phyloP scores from a whole-genome alignment of 92 coral and sea anemone species.

The Isaurus tuberculatus region DNA sequence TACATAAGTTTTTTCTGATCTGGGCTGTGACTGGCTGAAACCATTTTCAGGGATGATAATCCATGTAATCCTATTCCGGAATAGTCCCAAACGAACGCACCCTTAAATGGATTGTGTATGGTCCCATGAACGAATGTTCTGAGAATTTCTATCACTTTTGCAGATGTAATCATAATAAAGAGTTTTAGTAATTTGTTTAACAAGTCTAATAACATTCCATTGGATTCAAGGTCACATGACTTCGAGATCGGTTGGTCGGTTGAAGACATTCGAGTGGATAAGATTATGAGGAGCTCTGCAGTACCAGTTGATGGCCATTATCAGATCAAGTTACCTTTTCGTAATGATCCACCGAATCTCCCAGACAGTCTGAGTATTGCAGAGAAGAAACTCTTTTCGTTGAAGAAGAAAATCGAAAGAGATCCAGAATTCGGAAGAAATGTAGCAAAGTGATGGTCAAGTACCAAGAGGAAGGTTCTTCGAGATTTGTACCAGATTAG shows the following conservation, averaged over 20 bases:
- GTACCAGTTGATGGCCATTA: constrained; percentile 7
- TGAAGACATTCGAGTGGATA: constrained; percentile 24
- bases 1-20: too few species aligned
- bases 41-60: too few species aligned
- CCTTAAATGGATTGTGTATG: constrained; percentile 68
- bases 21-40: too few species aligned
- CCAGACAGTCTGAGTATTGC: constrained; percentile 21
- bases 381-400: constrained; percentile 22
- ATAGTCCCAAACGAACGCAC: too few species aligned
- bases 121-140: constrained; percentile 59
- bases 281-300: constrained; percentile 24
- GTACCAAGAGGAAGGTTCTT: constrained; percentile 47
- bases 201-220: constrained; percentile 62
- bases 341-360: constrained; percentile 36
- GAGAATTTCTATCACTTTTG: constrained; percentile 38
- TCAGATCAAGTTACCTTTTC: constrained; percentile 7
- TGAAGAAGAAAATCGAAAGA: constrained; percentile 23
- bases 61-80: too few species aligned
- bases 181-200: constrained; percentile 55
- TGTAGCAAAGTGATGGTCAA: constrained; percentile 12
- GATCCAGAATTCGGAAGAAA: constrained; percentile 37
- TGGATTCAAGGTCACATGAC: constrained; percentile 22
- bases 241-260: constrained; percentile 13
- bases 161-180: constrained; percentile 39
- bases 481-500: constrained; percentile 7